Conservation (phyloP, 2,113 vertebrate species). For the Seriola dumerili region DNA sequence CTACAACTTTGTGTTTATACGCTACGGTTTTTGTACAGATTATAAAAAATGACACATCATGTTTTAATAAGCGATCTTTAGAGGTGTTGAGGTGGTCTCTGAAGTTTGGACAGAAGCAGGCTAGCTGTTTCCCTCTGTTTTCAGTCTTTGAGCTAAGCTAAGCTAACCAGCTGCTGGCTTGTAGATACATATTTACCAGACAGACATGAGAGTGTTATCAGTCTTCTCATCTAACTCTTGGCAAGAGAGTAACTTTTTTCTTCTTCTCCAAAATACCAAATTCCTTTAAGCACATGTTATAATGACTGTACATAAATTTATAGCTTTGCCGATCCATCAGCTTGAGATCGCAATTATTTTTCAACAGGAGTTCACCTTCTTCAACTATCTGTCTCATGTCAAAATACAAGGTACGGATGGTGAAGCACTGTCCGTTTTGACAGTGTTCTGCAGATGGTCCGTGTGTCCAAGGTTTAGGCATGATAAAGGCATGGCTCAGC, state of each 20-base stretch:
- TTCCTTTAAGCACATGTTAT: conserved; percentile 1
- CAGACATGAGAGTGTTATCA: background rate
- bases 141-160: conserved; percentile 25
- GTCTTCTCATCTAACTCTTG: background rate
- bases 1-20: no score
- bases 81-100: background rate
- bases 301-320: background rate
- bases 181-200: background rate
- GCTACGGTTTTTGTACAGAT: no score
- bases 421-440: conserved; percentile 4
- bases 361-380: background rate
- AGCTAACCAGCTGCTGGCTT: background rate
- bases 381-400: background rate
- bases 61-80: background rate
- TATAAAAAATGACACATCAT: background rate
- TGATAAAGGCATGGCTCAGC: conserved; percentile 68
- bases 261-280: background rate
- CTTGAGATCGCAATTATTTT: conserved; percentile 2
- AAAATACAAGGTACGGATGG: conserved; percentile 11
- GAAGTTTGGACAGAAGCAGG: background rate
- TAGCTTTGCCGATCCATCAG: conserved; percentile 12
- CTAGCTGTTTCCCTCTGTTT: background rate
- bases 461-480: conserved; percentile 42
- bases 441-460: conserved; percentile 17
- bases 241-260: background rate